Base-by-base conservation (phyloP, 2,888 invertebrate species). In the Apodemia duryi region DNA sequence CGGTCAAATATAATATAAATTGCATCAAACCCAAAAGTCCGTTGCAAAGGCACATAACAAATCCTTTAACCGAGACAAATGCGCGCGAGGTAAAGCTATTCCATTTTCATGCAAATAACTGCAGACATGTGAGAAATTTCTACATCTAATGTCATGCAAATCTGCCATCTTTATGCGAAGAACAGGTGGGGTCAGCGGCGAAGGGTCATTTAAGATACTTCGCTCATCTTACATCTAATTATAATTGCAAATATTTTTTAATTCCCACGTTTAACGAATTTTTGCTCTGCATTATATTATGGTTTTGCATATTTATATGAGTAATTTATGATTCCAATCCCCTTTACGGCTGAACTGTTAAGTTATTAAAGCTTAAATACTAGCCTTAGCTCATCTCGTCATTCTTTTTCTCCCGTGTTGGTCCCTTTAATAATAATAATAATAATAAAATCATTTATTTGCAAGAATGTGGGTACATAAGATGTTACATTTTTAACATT, bases 121-220 rank as follows among this genome's bases (percentile, higher is more conserved):
- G 41, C 62, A 71, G 71, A 76, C 72, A 73, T 75, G 81, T 79
- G 83, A 78, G 83, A 84, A 79, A 78, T 69, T 46, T 49, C 52
- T 54, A 54, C 54, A 54, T 54, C 54, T 54, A 54, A 54, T 54
- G 11, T 66, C 49, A 81, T 80, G 63, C 70, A 69, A 67, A 69
- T 74, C 78, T 79, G 79, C 80, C 80, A 74, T 69, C 74, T 77
- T 43, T 64, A 64, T 79, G 77, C 71, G 74, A 71, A 68, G 72
- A 77, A 82, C 89, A 90, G 90, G 89, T 90, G 87, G 74, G 88
- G 88, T 88, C 88, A 89, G 69, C 71, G 67, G 68, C 70, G 76
- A 83, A 82, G 80, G 87, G 86, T 85, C 82, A 81, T 78, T 67
- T 49, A 49, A 49, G 49, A 49, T 49, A 49, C 49, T 49, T 65